A percentile compares a stretch with the other conserved stretches of the same genome.
Evolutionary conservation across 2,888 invertebrate genomes (phyloP).

Genomic region (Neoitamus cyanurus): DNA sequence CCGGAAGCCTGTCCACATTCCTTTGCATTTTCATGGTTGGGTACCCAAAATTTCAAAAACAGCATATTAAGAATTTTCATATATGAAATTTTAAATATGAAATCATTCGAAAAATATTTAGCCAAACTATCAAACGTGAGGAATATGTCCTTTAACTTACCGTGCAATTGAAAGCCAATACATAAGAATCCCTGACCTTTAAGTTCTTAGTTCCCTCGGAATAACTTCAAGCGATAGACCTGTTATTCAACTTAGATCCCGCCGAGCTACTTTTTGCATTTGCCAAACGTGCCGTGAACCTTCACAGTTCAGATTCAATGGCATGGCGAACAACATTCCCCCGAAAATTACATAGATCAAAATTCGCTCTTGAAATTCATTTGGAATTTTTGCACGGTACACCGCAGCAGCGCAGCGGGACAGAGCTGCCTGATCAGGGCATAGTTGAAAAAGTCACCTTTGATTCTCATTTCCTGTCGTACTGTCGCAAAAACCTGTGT

Average conservation of each 20-base stretch:
- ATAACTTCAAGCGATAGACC: not conserved
- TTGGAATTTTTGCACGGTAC: not conserved
- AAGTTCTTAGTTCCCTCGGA: not conserved
- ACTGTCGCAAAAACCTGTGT: not conserved
- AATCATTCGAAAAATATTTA: not conserved
- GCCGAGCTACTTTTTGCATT: not conserved
- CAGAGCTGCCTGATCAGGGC: not conserved
- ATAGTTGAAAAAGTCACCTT: constrained; percentile 42
- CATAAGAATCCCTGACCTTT: not conserved
- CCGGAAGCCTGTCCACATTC: no score
- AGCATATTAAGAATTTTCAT: no score
- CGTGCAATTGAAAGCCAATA: not conserved
- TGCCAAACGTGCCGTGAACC: not conserved
- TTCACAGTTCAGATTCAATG: not conserved
- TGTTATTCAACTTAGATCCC: not conserved
- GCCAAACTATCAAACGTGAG: not conserved
- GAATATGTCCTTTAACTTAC: not conserved
- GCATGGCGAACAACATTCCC: not conserved
- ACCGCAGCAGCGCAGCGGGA: not conserved
- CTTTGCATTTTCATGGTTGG: no score
- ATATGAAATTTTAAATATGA: no score
- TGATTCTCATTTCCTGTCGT: constrained; percentile 11
- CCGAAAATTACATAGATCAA: not conserved
- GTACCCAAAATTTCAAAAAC: no score
- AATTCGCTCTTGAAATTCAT: not conserved